Base-by-base conservation (phyloP, 1,140 invertebrate species). In the Globodera rostochiensis region DNA sequence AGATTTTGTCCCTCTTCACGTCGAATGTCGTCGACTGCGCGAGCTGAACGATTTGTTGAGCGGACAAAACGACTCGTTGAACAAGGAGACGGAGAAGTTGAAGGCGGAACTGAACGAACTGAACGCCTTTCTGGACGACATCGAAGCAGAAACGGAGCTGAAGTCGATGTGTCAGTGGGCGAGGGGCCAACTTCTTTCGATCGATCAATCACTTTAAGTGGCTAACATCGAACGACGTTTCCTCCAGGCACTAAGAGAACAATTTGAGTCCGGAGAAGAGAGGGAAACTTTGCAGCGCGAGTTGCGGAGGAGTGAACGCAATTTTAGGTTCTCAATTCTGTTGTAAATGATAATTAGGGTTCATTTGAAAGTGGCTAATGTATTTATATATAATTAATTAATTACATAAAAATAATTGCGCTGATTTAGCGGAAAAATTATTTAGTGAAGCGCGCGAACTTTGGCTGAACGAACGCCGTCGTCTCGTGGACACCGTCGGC, bases 191-290 rank as follows among this genome's bases (percentile, higher is more conserved):
- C 36, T 46, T 73, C 11, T 53, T 13, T 81, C 15, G 7, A 74
- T 77, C 11, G 36, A 53, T 79, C 45, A n/a, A 15, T 64, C 15
- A 66, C 47, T 79, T 74, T 76, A 78, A 88, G 60, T 74, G 75
- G 83, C 82, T 11, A 86, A 86, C 74, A 86, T 86, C 73, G 86
- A 86, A 80, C 64, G 83, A 6, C 66, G 85, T 15, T 86, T 86
- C 46, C 47, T 86, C 3, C 86, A 87, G 74, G 85, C 82, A 8
- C 36, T 86, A 19, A 69, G 83, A 36, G 85, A 86, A 50, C 73
- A 87, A 67, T 60, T 80, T 25, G 85, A 86, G 66, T 36, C 77
- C 6, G 76, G 73, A 1, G 77, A 86, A 64, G 85, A 87, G 57
- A 77, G 83, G n/a, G 60, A 78, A 11, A 19, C 15, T 21, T 78